phyloP scores from a whole-genome alignment of 2,113 vertebrate species.

The Piaya cayana region DNA sequence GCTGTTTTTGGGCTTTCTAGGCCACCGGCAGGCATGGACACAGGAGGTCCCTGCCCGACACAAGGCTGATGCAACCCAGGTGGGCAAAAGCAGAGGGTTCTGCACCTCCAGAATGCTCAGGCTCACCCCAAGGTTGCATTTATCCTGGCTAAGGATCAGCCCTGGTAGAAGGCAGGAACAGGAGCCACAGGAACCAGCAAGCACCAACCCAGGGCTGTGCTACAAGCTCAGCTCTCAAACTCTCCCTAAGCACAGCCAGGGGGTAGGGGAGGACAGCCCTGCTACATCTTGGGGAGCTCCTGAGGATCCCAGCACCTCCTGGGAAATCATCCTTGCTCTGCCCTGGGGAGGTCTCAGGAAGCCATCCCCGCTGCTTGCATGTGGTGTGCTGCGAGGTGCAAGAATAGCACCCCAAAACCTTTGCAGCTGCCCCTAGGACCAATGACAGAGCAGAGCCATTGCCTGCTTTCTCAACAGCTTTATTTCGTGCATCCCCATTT shows the following conservation, averaged over 20 bases:
- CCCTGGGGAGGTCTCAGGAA: not conserved
- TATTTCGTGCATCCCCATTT: not conserved
- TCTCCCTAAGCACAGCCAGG: too few relatives aligned
- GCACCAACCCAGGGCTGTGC: not conserved
- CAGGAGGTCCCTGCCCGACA: accelerated
- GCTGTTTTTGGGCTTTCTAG: not conserved
- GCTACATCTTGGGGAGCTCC: too few relatives aligned
- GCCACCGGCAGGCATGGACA: accelerated
- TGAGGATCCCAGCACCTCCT: too few relatives aligned
- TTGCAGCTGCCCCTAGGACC: not conserved
- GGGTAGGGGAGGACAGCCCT: not conserved
- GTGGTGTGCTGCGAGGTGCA: accelerated
- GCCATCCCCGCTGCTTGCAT: not conserved
- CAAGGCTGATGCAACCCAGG: accelerated
- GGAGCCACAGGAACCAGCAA: not conserved
- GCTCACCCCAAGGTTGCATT: not conserved
- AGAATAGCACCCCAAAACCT: not conserved
- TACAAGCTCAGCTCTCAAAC: not conserved
- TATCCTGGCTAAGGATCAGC: not conserved
- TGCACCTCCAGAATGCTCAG: accelerated
- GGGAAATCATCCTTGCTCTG: too few relatives aligned
- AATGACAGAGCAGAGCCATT: not conserved
- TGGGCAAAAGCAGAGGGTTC: not conserved
- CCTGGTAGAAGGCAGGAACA: not conserved
- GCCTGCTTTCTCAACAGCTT: not conserved